Evolutionary conservation across 2,888 invertebrate species (phyloP).

Genomic region (Yponomeuta evonymella): DNA sequence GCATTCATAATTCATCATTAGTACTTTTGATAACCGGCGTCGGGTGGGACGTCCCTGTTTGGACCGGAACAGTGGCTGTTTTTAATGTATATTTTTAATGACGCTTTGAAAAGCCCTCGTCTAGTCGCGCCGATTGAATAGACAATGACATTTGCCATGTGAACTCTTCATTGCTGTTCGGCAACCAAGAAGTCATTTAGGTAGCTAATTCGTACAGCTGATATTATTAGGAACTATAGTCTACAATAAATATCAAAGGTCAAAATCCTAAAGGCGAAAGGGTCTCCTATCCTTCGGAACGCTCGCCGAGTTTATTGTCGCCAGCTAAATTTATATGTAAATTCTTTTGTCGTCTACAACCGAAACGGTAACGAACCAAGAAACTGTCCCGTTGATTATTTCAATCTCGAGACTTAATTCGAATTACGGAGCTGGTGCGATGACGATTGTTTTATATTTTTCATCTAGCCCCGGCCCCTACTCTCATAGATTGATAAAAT

Average conservation of each 20-base stretch:
- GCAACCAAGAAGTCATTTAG: no score
- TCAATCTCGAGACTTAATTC: slow-evolving; percentile 17
- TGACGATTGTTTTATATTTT: slow-evolving; percentile 20
- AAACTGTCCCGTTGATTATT: slow-evolving; percentile 18
- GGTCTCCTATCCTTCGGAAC: background rate
- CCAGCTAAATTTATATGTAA: slow-evolving; percentile 50
- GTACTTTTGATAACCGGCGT: slow-evolving; percentile 10
- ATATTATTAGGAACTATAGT: no score
- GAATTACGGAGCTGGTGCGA: slow-evolving; percentile 9
- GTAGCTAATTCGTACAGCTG: no score
- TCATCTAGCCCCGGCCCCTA: slow-evolving; percentile 13
- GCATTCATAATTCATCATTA: slow-evolving; percentile 19
- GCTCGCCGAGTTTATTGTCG: slow-evolving; percentile 30
- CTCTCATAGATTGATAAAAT: background rate
- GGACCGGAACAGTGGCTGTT: background rate
- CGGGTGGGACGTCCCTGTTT: background rate
- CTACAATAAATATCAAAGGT: background rate
- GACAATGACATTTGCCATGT: no score
- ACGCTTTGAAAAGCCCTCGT: no score
- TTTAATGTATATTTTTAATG: no score
- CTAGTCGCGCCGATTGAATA: no score
- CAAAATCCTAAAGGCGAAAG: background rate
- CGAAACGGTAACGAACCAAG: slow-evolving; percentile 13
- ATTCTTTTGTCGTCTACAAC: slow-evolving; percentile 28
- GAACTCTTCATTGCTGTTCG: no score